Conservation (phyloP, 2,797 vertebrate species). For the Anabas testudineus region DNA sequence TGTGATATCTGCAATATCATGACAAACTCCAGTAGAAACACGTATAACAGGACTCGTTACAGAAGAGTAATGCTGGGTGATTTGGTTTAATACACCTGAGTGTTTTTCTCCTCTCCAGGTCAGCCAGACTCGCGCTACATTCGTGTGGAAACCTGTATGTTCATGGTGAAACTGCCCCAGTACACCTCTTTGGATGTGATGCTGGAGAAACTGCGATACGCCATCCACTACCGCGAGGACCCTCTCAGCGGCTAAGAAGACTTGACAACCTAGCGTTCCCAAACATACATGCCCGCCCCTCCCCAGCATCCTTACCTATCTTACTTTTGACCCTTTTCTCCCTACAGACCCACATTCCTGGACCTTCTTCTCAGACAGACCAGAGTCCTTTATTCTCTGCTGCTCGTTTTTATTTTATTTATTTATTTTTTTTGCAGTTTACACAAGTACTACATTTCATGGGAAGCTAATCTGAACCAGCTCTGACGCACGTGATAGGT, state of each 20-base stretch:
- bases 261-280: constrained; percentile 36
- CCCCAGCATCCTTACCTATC: background rate
- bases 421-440: too few species aligned
- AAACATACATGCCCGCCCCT: background rate
- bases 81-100: background rate
- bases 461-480: constrained; percentile 61
- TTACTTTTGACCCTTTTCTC: constrained; percentile 9
- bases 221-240: constrained; percentile 98
- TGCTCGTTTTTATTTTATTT: too few species aligned
- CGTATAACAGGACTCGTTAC: background rate
- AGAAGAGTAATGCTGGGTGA: background rate
- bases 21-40: constrained; percentile 1
- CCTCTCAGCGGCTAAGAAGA: constrained; percentile 93
- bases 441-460: constrained; percentile 48
- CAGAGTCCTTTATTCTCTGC: constrained; percentile 29
- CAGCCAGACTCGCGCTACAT: constrained; percentile 95
- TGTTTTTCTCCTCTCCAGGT: constrained; percentile 78
- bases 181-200: constrained; percentile 95
- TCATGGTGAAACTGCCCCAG: constrained; percentile 99
- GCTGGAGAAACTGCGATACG: constrained; percentile 97
- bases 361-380: constrained; percentile 36
- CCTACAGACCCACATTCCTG: constrained; percentile 1
- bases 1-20: background rate
- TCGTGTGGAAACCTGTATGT: constrained; percentile 98
- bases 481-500: constrained; percentile 45